Evolutionary conservation across 2,113 vertebrate species (phyloP).

Genomic region (Neolamprologus toae): DNA sequence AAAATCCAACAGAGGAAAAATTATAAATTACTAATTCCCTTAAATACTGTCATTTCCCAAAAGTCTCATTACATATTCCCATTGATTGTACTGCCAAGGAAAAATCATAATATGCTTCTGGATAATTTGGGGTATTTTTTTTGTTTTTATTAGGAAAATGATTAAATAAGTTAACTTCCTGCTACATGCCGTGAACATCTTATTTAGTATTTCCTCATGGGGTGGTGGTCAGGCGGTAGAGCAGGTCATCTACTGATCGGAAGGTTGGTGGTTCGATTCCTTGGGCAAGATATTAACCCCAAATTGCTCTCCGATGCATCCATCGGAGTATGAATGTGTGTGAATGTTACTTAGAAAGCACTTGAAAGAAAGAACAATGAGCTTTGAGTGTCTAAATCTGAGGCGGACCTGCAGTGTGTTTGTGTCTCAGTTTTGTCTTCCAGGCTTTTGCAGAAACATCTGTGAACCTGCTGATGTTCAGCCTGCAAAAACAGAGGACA

Average conservation of each 20-base stretch:
- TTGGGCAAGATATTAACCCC: too few species aligned
- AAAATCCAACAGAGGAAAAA: background rate
- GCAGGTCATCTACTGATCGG: too few species aligned
- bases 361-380: too few species aligned
- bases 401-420: background rate
- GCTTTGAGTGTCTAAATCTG: background rate
- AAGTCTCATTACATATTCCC: background rate
- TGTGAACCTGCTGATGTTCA: background rate
- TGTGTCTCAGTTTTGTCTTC: background rate
- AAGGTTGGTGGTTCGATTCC: too few species aligned
- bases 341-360: too few species aligned
- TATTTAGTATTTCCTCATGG: background rate
- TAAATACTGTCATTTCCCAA: background rate
- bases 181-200: background rate
- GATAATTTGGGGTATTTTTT: background rate
- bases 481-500: background rate
- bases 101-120: background rate
- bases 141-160: background rate
- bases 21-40: background rate
- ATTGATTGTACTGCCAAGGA: background rate
- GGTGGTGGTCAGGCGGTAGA: too few species aligned
- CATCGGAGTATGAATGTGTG: too few species aligned
- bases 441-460: background rate
- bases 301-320: too few species aligned
- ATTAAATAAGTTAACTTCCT: background rate